These are phyloP conservation scores for Drosophila eohydei DNA, from an alignment of 2,888 invertebrate genomes.

Conservation along the genomic window DNA sequence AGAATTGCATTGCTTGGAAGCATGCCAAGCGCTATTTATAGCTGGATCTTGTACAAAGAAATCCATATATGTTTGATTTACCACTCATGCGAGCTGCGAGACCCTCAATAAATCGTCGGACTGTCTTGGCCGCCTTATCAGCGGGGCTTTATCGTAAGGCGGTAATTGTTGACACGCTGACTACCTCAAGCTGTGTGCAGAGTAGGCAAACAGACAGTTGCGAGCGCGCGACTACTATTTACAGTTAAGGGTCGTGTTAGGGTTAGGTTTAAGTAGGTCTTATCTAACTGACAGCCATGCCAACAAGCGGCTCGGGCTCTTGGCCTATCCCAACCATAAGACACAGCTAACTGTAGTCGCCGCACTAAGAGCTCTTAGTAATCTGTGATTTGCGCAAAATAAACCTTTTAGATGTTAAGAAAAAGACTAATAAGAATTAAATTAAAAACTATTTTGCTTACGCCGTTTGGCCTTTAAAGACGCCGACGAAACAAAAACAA, in stretches of 20 bases:
- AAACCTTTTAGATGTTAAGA: slow-evolving; percentile 19
- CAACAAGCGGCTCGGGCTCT: slow-evolving; percentile 17
- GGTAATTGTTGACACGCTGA: slow-evolving; percentile 45
- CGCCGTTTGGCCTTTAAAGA: slow-evolving; percentile 57
- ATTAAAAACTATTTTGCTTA: slow-evolving; percentile 70
- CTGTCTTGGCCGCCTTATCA: slow-evolving; percentile 36
- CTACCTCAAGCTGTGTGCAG: slow-evolving; percentile 27
- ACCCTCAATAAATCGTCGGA: slow-evolving; percentile 18
- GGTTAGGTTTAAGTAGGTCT: slow-evolving; percentile 20
- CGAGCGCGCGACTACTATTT: slow-evolving; percentile 37
- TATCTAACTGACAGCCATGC: slow-evolving; percentile 34
- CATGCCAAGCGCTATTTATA: slow-evolving; percentile 38
- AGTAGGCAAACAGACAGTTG: slow-evolving; percentile 22
- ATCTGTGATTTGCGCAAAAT: slow-evolving; percentile 40
- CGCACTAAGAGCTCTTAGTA: slow-evolving; percentile 15
- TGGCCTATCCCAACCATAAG: slow-evolving; percentile 51
- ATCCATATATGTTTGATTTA: slow-evolving; percentile 24
- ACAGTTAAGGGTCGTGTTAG: slow-evolving; percentile 39
- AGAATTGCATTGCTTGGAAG: slow-evolving; percentile 8
- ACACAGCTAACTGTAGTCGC: slow-evolving; percentile 41
- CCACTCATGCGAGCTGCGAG: slow-evolving; percentile 20
- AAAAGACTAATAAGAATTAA: slow-evolving; percentile 64
- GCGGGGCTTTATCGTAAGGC: slow-evolving; percentile 32
- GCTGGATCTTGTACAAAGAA: slow-evolving; percentile 33
- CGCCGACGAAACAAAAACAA: slow-evolving; percentile 43